These are phyloP conservation scores for Zoroaster sp. DNA, from an alignment of 53 echinoderm and acorn worm genomes.

Conservation along the genomic window DNA sequence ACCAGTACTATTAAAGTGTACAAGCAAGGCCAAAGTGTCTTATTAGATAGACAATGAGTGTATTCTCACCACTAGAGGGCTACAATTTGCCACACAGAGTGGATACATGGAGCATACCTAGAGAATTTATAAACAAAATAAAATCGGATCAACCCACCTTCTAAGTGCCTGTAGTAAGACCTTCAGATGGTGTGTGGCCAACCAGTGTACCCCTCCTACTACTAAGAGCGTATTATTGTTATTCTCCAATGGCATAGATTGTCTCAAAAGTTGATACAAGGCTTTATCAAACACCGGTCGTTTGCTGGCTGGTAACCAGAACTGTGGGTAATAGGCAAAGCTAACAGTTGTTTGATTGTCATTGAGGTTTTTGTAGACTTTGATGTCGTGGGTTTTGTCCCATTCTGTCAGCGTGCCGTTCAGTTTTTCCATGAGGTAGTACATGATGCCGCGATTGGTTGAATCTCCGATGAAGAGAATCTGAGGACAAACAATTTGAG, in stretches of 20 bases:
- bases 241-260: constrained; percentile 65
- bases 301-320: constrained; percentile 81
- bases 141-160: constrained; percentile 41
- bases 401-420: constrained; percentile 87
- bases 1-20: too few relatives aligned
- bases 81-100: too few relatives aligned
- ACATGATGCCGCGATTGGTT: constrained; percentile 97
- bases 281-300: constrained; percentile 83
- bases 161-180: constrained; percentile 62
- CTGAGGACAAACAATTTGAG: constrained; percentile 23
- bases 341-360: constrained; percentile 66
- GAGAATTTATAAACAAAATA: too few relatives aligned
- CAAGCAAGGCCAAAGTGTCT: too few relatives aligned
- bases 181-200: constrained; percentile 85
- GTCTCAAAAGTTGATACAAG: constrained; percentile 62
- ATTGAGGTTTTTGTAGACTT: constrained; percentile 86
- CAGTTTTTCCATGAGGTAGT: constrained; percentile 91
- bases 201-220: constrained; percentile 91
- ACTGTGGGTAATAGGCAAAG: constrained; percentile 96
- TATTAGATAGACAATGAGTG: too few relatives aligned
- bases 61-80: too few relatives aligned
- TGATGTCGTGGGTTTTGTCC: constrained; percentile 94
- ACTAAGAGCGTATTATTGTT: constrained; percentile 71
- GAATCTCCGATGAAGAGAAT: constrained; percentile 92
- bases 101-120: too few relatives aligned